These are phyloP conservation scores for Pleuronectes platessa DNA, from an alignment of 2,113 vertebrate species.

Conservation along the genomic window DNA sequence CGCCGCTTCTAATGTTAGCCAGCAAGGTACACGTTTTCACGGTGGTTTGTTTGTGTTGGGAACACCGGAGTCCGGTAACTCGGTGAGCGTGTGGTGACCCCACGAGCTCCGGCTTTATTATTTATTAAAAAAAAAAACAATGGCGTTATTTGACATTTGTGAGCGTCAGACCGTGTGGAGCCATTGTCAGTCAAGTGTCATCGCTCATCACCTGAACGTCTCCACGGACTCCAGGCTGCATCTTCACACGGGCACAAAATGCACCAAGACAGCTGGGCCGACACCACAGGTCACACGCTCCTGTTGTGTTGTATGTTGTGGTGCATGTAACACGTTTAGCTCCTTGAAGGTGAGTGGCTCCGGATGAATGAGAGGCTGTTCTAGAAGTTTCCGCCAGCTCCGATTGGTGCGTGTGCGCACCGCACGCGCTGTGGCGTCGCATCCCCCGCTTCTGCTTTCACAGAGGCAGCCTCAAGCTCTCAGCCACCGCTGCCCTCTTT, in stretches of 20 bases:
- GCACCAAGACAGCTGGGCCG: too few relatives aligned
- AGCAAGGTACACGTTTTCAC: constrained; percentile 26
- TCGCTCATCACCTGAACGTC: neutral
- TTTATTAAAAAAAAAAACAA: neutral
- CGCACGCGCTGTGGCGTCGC: neutral
- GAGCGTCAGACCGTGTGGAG: neutral
- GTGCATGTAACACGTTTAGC: too few relatives aligned
- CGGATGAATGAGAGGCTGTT: constrained; percentile 50
- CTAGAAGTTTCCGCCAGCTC: constrained; percentile 51
- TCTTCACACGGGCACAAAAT: neutral
- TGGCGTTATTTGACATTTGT: neutral
- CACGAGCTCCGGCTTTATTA: neutral
- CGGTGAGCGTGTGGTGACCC: neutral
- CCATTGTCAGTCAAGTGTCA: neutral
- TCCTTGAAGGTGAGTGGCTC: constrained; percentile 31
- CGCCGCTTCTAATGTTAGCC: constrained; percentile 25
- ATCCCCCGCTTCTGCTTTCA: constrained; percentile 5
- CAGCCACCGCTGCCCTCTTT: constrained; percentile 10
- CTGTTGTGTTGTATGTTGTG: neutral
- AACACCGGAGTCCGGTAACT: constrained; percentile 4
- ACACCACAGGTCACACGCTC: neutral
- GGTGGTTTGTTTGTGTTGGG: neutral
- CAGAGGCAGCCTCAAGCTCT: neutral
- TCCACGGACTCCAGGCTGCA: neutral
- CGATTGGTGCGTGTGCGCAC: neutral